Percentiles rank a stretch among this genome's conserved stretches.
phyloP scores from a whole-genome alignment of 2,888 invertebrate genomes.

The Sepioteuthis lessoniana region DNA sequence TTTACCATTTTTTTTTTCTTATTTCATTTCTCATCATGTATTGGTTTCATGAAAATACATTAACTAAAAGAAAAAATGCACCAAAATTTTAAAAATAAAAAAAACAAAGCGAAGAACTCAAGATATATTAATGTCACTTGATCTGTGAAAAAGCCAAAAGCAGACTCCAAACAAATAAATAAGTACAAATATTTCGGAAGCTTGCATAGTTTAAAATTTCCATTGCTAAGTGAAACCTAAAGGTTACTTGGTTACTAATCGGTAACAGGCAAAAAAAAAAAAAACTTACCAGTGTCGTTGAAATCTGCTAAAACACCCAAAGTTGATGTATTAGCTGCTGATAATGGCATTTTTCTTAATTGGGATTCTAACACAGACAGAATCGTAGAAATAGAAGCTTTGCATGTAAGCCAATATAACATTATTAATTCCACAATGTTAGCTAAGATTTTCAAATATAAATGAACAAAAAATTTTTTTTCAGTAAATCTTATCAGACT shows the following conservation, averaged over 20 bases:
- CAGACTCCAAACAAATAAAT: background rate
- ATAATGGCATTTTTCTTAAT: too few relatives aligned
- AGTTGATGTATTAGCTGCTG: too few relatives aligned
- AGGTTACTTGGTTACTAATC: background rate
- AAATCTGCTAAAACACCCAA: too few relatives aligned
- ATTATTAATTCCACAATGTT: too few relatives aligned
- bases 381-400: too few relatives aligned
- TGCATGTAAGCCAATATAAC: too few relatives aligned
- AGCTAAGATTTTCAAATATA: too few relatives aligned
- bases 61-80: background rate
- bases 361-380: too few relatives aligned
- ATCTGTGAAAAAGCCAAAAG: background rate
- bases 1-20: background rate
- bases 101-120: background rate
- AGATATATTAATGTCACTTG: constrained; percentile 23
- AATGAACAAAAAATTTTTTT: too few relatives aligned
- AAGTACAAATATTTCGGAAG: background rate
- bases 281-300: too few relatives aligned
- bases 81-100: background rate
- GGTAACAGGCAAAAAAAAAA: constrained; percentile 2
- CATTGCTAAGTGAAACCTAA: background rate
- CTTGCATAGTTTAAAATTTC: constrained; percentile 20
- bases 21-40: constrained; percentile 18
- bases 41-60: constrained; percentile 33
- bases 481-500: too few relatives aligned